Base-by-base conservation (phyloP, 1,140 invertebrate genomes). In the Brachionus calyciflorus region DNA sequence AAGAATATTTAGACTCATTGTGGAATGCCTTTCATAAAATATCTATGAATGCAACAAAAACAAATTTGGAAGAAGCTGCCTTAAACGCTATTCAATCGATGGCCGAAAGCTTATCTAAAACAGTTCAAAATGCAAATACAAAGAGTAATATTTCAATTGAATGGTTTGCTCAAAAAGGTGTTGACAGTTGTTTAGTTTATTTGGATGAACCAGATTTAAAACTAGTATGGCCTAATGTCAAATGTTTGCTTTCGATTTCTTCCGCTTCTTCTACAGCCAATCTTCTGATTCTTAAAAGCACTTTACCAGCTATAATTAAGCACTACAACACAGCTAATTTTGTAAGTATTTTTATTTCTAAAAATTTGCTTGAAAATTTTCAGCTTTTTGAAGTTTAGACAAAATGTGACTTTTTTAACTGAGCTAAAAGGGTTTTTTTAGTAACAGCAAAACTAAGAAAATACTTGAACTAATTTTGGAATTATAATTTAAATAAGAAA, bases 131-230 rank as follows among this genome's bases (percentile, higher is more conserved):
- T 73, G 26, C 51, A 9, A 48, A 70, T 51, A 30, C 69, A 49
- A 73, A 41, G 28, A 73, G 37, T 28, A 33, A 3, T 49, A 33
- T 73, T 49, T 73, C 69, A 26, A 73, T 73, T 12, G 69, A 73
- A 73, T 51, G 51, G 69, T 73, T 73, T 41, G 19, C 33, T 26
- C 28, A 73, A 51, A 73, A 51, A 19, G 69, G 30, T 24, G 3
- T 51, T 19, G 51, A 51, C 10, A 37, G 33, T n/a, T 76, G 73
- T 76, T 19, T 55, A 19, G 30, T 12, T 60, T 76, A 57, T 24
- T 33, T 76, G 9, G 46, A 76, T 12, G 73, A 76, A 30, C 73
- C 49, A 17, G 49, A 76, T 30, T 76, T 76, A 30, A 76, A 76
- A 60, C 19, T 76, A 19, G 55, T 57, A 14, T 76, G 73, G 73